Evolutionary conservation across 2,888 invertebrate species (phyloP).

Genomic region (Ligdia adustata): DNA sequence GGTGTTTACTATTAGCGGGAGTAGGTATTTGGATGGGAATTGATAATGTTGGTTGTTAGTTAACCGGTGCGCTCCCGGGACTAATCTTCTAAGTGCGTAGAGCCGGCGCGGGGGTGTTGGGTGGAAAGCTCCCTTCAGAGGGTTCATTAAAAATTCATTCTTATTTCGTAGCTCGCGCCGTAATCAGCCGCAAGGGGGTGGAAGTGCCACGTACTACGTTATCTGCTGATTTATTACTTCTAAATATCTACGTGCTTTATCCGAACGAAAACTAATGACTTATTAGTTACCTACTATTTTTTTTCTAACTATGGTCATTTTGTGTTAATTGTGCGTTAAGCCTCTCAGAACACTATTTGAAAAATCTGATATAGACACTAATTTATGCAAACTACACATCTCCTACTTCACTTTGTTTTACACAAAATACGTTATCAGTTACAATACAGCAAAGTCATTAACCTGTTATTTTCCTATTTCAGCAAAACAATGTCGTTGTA

Average conservation of each 20-base stretch:
- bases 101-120: constrained; percentile 40
- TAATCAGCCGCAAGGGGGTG: constrained; percentile 73
- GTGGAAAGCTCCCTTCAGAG: constrained; percentile 41
- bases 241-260: constrained; percentile 31
- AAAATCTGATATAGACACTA: no score
- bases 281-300: neutral
- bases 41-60: constrained; percentile 58
- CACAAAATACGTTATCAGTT: constrained; percentile 21
- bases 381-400: constrained; percentile 26
- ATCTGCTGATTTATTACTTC: constrained; percentile 65
- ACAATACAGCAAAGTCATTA: constrained; percentile 28
- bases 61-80: constrained; percentile 72
- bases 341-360: no score
- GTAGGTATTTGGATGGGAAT: constrained; percentile 45
- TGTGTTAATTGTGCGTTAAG: neutral
- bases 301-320: neutral
- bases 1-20: constrained; percentile 25
- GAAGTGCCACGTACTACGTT: constrained; percentile 54
- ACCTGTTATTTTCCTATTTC: constrained; percentile 25
- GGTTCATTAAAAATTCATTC: constrained; percentile 83
- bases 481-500: constrained; percentile 45
- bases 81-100: constrained; percentile 83
- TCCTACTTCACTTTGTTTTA: constrained; percentile 14
- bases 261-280: neutral
- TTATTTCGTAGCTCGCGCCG: constrained; percentile 73